phyloP scores from a whole-genome alignment of 1,140 invertebrate species.

The Aricia agestis region DNA sequence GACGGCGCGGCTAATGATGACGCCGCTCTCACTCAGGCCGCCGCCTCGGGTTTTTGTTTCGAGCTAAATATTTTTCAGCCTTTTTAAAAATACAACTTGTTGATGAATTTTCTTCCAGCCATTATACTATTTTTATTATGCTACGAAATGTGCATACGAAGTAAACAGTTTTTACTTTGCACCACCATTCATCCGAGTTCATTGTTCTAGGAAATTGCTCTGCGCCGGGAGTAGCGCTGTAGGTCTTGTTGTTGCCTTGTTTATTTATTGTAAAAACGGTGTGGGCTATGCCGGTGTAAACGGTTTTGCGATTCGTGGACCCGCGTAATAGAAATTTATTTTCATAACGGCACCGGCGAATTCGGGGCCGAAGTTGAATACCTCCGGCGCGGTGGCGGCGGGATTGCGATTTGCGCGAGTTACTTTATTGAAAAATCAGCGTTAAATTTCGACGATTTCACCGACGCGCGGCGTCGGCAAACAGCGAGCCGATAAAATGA shows the following conservation, averaged over 20 bases:
- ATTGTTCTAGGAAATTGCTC: slow-evolving; percentile 73
- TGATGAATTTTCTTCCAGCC: slow-evolving; percentile 9
- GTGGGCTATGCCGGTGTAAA: slow-evolving; percentile 32
- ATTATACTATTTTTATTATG: slow-evolving; percentile 38
- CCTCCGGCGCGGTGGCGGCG: neutral
- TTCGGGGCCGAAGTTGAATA: neutral
- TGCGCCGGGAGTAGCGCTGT: slow-evolving; percentile 57
- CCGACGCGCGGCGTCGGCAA: slow-evolving; percentile 49
- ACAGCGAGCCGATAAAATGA: slow-evolving; percentile 69
- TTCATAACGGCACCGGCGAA: slow-evolving; percentile 2
- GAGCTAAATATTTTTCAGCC: slow-evolving; percentile 14
- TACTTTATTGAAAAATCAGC: slow-evolving; percentile 16
- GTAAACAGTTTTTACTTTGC: slow-evolving; percentile 70
- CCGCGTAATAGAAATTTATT: slow-evolving; percentile 15
- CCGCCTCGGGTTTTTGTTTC: slow-evolving; percentile 10
- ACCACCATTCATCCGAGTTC: slow-evolving; percentile 64
- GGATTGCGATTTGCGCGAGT: neutral
- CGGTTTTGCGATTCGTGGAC: slow-evolving; percentile 15
- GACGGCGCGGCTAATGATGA: slow-evolving; percentile 64
- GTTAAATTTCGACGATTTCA: slow-evolving; percentile 32
- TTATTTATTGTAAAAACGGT: slow-evolving; percentile 42
- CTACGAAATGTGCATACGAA: slow-evolving; percentile 59
- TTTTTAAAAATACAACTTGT: slow-evolving; percentile 20
- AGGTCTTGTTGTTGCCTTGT: slow-evolving; percentile 45
- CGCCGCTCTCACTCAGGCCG: slow-evolving; percentile 22